phyloP scores from a whole-genome alignment of 2,888 invertebrate genomes.

The Lithophane semibrunnea region DNA sequence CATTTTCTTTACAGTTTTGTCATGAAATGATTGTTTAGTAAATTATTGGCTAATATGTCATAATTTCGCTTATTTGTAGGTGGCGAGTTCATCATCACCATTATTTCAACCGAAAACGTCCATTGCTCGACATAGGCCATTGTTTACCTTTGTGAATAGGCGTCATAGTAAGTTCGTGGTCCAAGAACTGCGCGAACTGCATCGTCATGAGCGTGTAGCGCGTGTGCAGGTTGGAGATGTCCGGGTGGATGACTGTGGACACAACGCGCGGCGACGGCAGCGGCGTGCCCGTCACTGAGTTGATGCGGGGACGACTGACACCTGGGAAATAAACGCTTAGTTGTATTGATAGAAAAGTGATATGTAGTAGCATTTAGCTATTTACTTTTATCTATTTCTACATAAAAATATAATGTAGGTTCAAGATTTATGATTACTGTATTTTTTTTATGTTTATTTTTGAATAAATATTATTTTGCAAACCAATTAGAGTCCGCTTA shows the following conservation, averaged over 20 bases:
- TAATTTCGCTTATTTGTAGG: neutral
- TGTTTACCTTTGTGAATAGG: constrained; percentile 94
- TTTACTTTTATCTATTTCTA: too few species aligned
- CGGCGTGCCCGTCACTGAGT: constrained; percentile 93
- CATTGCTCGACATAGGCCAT: too few species aligned
- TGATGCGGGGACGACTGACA: constrained; percentile 94
- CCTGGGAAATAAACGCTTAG: constrained; percentile 80
- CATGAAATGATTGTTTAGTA: neutral
- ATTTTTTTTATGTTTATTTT: neutral
- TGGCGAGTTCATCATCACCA: neutral
- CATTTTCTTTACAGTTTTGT: neutral
- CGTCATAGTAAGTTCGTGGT: constrained; percentile 98
- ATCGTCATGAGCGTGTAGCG: constrained; percentile 97
- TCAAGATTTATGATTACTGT: neutral
- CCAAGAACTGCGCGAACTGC: constrained; percentile 98
- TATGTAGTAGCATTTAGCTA: neutral
- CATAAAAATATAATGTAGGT: too few species aligned
- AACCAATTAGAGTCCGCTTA: neutral
- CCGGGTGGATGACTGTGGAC: constrained; percentile 97
- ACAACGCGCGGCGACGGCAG: constrained; percentile 96
- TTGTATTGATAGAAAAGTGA: neutral
- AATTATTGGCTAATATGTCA: neutral
- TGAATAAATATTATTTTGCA: neutral
- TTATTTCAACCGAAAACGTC: too few species aligned
- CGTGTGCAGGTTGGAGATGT: constrained; percentile 96